phyloP scores from a whole-genome alignment of 1,140 invertebrate species.

The Cyphomyrmex costatus region DNA sequence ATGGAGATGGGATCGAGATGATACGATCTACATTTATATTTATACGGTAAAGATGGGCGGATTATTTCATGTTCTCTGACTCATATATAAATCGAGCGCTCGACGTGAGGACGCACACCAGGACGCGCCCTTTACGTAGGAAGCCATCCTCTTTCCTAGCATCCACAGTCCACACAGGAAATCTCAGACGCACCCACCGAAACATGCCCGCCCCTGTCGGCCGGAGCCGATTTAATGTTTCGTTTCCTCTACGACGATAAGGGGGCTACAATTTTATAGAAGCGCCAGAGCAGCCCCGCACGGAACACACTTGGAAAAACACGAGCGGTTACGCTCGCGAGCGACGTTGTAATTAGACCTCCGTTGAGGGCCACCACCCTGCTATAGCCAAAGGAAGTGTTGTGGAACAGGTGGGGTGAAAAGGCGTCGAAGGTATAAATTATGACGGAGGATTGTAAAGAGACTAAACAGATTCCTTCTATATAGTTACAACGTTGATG shows the following conservation, averaged over 20 bases:
- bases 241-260: conserved; percentile 84
- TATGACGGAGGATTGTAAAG: conserved; percentile 9
- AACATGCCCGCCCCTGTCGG: conserved; percentile 81
- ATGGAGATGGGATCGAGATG: neutral
- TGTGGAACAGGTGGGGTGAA: conserved; percentile 31
- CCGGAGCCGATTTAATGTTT: conserved; percentile 85
- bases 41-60: conserved; percentile 22
- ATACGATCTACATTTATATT: conserved; percentile 45
- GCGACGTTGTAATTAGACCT: conserved; percentile 64
- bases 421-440: conserved; percentile 40
- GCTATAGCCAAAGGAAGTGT: conserved; percentile 8
- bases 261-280: conserved; percentile 83
- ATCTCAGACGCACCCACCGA: conserved; percentile 86
- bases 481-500: neutral
- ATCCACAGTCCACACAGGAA: conserved; percentile 84
- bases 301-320: conserved; percentile 54
- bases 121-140: conserved; percentile 78
- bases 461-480: conserved; percentile 15
- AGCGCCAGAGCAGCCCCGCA: conserved; percentile 68
- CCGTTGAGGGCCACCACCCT: neutral
- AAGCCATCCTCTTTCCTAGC: conserved; percentile 82
- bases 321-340: conserved; percentile 41
- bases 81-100: conserved; percentile 66
- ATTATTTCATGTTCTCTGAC: conserved; percentile 52
- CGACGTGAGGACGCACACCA: conserved; percentile 64